phyloP scores from a whole-genome alignment of 35 echinoderm and acorn worm species.

The Heliocidaris tuberculata region DNA sequence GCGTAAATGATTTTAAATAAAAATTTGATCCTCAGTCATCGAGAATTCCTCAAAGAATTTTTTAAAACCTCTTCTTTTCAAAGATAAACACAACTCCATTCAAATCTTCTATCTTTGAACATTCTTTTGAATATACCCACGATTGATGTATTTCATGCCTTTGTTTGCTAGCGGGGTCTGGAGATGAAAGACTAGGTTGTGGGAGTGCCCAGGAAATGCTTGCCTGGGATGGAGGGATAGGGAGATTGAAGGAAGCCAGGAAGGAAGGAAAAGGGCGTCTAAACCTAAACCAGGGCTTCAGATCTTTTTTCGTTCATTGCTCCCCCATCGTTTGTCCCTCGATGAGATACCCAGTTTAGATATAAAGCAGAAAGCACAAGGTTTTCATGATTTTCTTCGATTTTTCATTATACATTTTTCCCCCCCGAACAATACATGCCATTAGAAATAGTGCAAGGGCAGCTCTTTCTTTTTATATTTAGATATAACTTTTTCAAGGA shows the following conservation, averaged over 20 bases:
- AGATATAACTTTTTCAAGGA: too few species aligned
- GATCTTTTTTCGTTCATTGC: neutral
- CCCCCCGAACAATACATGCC: neutral
- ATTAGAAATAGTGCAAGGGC: too few species aligned
- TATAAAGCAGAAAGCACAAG: neutral
- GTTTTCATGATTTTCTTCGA: neutral
- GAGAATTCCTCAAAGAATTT: neutral
- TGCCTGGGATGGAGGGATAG: conserved; percentile 37
- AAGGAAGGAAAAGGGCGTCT: conserved; percentile 41
- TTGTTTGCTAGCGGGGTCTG: neutral
- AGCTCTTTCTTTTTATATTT: too few species aligned
- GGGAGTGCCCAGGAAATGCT: conserved; percentile 29
- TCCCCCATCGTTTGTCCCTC: neutral
- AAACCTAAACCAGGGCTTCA: conserved; percentile 32
- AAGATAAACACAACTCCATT: neutral
- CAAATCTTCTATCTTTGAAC: too few species aligned
- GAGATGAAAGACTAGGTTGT: conserved; percentile 10
- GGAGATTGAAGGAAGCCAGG: conserved; percentile 24
- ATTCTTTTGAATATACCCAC: neutral
- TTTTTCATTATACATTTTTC: neutral
- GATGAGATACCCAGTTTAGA: neutral
- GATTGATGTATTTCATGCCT: neutral
- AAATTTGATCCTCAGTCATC: neutral
- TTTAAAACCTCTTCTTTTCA: neutral
- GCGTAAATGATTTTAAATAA: neutral